Conservation (phyloP, 2,797 vertebrate species). For the Coregonus sp. region DNA sequence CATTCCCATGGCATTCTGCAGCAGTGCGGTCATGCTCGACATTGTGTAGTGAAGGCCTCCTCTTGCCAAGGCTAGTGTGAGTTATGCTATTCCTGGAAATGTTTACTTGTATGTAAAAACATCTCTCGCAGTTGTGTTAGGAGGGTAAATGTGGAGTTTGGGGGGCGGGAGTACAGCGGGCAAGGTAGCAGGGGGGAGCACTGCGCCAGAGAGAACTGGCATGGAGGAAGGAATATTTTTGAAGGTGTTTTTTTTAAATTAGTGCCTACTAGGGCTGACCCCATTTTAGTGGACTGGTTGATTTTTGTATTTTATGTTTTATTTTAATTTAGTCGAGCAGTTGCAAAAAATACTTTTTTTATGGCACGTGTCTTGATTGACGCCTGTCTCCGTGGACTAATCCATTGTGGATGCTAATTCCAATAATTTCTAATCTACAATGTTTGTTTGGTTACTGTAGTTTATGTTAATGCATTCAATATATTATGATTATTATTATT, state of each 20-base stretch:
- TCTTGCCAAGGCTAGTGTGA: conserved; percentile 32
- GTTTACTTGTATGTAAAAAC: conserved; percentile 4
- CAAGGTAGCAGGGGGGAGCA: not conserved
- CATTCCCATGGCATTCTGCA: conserved; percentile 43
- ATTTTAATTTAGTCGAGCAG: too few species aligned
- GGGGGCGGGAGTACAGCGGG: not conserved
- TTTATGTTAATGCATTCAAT: too few species aligned
- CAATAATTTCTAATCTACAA: too few species aligned
- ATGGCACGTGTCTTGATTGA: too few species aligned
- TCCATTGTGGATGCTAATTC: too few species aligned
- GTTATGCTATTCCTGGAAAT: conserved; percentile 18
- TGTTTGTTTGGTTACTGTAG: too few species aligned
- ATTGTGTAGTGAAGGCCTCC: conserved; percentile 24
- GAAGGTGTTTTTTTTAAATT: conserved; percentile 35
- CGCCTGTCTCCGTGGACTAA: too few species aligned
- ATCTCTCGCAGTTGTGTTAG: conserved; percentile 1
- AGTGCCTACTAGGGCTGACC: conserved; percentile 16
- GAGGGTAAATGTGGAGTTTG: conserved; percentile 9
- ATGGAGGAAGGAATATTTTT: conserved; percentile 26
- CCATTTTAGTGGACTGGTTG: too few species aligned
- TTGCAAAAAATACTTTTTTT: too few species aligned
- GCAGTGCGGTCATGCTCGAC: conserved; percentile 20
- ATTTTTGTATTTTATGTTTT: too few species aligned
- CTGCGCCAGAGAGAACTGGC: conserved; percentile 22
- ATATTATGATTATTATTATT: too few species aligned